These are phyloP conservation scores for Catharus ustulatus DNA, from an alignment of 2,797 vertebrate species.

Conservation along the genomic window DNA sequence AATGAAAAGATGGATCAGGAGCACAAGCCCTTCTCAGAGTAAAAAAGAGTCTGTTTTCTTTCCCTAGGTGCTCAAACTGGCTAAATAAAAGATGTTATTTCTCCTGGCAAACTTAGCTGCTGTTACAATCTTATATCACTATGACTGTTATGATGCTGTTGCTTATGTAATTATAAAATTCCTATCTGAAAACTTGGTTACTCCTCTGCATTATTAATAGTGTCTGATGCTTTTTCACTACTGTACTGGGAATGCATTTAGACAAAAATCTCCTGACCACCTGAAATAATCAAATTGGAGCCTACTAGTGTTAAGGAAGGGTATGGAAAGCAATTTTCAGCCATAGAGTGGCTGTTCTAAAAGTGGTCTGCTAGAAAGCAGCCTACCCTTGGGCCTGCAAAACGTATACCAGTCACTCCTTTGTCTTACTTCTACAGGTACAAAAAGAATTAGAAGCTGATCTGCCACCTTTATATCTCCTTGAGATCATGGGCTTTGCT, in stretches of 20 bases:
- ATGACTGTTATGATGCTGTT: background rate
- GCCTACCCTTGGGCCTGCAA: background rate
- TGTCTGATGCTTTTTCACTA: background rate
- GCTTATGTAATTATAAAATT: conserved; percentile 30
- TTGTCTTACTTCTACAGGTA: too few species aligned
- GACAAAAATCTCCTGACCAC: background rate
- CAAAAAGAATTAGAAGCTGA: too few species aligned
- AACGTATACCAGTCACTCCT: background rate
- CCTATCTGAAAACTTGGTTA: background rate
- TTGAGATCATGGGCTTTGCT: too few species aligned
- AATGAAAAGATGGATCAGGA: conserved; percentile 4
- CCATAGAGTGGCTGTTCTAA: background rate
- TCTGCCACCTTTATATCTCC: too few species aligned
- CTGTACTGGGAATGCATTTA: background rate
- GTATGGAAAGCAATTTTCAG: background rate
- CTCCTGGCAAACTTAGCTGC: background rate
- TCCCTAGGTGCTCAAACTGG: background rate
- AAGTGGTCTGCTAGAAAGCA: background rate
- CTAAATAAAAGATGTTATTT: background rate
- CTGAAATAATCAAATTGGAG: background rate
- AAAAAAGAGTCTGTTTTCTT: background rate
- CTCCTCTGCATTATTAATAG: conserved; percentile 18
- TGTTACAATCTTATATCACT: background rate
- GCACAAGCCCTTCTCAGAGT: background rate
- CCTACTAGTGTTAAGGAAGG: background rate